These are phyloP conservation scores for Ceratosolen fusciceps DNA, from an alignment of 1,140 invertebrate species.

Conservation along the genomic window DNA sequence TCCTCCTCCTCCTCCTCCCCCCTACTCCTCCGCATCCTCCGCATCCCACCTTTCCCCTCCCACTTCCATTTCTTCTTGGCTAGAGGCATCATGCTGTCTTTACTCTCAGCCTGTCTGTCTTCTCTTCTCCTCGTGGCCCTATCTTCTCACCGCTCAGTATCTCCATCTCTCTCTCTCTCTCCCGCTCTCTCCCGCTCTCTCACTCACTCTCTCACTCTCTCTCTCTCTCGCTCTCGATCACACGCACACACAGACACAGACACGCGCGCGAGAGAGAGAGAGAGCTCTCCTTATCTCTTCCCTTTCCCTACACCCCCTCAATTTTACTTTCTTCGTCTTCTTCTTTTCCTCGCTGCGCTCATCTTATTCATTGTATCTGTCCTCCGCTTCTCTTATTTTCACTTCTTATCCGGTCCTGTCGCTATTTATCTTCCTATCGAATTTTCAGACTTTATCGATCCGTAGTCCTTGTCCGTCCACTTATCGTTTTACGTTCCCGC, in stretches of 20 bases:
- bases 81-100: too few species aligned
- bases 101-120: background rate
- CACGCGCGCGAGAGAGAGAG: too few species aligned
- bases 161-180: too few species aligned
- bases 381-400: background rate
- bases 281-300: constrained; percentile 28
- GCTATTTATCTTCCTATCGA: constrained; percentile 41
- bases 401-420: constrained; percentile 31
- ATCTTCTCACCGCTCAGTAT: too few species aligned
- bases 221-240: background rate
- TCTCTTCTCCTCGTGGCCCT: background rate
- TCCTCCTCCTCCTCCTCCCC: constrained; percentile 13
- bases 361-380: background rate
- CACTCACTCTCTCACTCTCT: too few species aligned
- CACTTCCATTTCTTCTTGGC: constrained; percentile 8
- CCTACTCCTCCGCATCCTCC: constrained; percentile 48
- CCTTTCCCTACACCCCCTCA: background rate
- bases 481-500: background rate
- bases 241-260: too few species aligned
- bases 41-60: too few species aligned
- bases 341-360: background rate
- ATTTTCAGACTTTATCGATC: constrained; percentile 43
- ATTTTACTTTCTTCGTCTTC: constrained; percentile 31
- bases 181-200: constrained; percentile 55
- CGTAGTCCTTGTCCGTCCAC: constrained; percentile 3